phyloP scores from a whole-genome alignment of 2,797 vertebrate genomes.

The Tadarida brasiliensis region DNA sequence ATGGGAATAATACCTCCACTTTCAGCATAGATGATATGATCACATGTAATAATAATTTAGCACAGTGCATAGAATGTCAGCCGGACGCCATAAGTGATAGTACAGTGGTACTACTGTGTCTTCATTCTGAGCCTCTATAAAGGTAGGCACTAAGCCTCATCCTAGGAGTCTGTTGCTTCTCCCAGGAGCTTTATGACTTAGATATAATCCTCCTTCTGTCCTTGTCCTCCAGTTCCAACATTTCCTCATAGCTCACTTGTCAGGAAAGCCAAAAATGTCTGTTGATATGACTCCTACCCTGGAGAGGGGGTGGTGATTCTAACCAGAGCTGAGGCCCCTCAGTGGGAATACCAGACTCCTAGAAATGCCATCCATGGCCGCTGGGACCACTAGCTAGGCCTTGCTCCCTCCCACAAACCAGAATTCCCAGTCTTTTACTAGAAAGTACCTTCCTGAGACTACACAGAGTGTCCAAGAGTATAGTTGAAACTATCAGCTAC shows the following conservation, averaged over 20 bases:
- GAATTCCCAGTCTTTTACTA: neutral
- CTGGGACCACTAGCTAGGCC: neutral
- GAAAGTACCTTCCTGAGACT: neutral
- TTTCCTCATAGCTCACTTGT: slow-evolving; percentile 5
- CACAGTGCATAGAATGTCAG: neutral
- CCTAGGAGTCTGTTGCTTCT: neutral
- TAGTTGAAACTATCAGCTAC: neutral
- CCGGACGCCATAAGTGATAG: neutral
- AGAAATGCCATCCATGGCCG: neutral
- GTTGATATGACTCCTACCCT: neutral
- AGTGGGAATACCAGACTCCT: neutral
- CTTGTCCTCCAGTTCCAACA: neutral
- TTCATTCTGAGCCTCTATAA: neutral
- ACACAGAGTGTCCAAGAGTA: neutral
- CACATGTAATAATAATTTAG: neutral
- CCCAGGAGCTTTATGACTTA: neutral
- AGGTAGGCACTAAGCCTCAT: neutral
- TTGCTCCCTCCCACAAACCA: neutral
- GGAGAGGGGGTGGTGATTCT: neutral
- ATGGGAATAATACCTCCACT: neutral
- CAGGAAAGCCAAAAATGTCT: slow-evolving; percentile 54
- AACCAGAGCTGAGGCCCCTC: neutral
- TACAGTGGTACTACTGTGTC: neutral
- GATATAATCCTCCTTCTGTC: neutral
- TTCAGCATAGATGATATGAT: neutral